phyloP scores from a whole-genome alignment of 2,113 vertebrate genomes.

The Motacilla alba region DNA sequence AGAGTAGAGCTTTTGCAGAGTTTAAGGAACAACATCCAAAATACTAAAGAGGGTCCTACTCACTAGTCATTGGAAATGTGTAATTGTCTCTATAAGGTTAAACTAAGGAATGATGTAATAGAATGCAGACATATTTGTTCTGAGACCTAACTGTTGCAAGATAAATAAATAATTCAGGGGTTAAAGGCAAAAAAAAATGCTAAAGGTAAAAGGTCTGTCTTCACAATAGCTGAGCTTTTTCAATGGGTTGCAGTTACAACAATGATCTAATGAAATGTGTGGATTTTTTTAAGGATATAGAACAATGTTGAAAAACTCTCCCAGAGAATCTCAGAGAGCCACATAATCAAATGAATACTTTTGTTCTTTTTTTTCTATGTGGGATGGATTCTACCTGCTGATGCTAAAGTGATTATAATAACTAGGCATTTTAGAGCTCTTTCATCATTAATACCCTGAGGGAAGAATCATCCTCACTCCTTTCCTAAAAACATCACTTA shows the following conservation, averaged over 20 bases:
- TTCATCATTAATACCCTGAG: neutral
- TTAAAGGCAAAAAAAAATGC: neutral
- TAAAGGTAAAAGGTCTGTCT: neutral
- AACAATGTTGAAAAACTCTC: neutral
- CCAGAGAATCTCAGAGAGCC: neutral
- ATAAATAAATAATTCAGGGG: neutral
- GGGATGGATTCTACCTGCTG: neutral
- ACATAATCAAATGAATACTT: neutral
- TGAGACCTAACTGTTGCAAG: neutral
- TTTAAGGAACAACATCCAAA: neutral
- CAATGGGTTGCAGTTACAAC: neutral
- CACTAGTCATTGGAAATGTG: neutral
- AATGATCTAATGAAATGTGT: neutral
- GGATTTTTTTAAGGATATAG: neutral
- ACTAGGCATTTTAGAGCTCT: neutral
- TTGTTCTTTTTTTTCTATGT: neutral
- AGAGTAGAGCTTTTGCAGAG: neutral
- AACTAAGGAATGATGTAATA: neutral
- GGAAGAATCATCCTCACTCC: neutral
- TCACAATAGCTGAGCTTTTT: neutral
- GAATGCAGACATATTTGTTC: neutral
- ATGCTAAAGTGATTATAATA: neutral
- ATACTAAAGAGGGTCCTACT: neutral
- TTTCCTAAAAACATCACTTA: neutral
- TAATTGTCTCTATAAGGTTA: neutral